phyloP scores from a whole-genome alignment of 2,113 vertebrate species.

The Petrocephalus zakoni region DNA sequence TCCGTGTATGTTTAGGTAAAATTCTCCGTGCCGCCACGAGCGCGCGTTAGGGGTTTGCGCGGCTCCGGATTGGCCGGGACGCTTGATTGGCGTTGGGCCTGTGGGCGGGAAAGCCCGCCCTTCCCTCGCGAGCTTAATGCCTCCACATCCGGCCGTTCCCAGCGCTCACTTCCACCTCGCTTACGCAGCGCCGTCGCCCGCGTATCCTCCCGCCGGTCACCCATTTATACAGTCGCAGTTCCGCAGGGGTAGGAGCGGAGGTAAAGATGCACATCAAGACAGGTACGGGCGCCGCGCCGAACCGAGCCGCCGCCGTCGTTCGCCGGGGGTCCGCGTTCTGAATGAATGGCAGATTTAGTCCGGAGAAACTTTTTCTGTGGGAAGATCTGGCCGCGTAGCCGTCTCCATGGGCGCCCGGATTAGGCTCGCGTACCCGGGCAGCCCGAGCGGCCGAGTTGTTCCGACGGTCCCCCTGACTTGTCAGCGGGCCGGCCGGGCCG shows the following conservation, averaged over 20 bases:
- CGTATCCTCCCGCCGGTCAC: slow-evolving; percentile 35
- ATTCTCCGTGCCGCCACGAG: not conserved
- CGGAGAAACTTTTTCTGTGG: not conserved
- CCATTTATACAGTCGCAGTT: slow-evolving; percentile 37
- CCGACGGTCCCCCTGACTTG: not conserved
- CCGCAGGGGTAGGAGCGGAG: slow-evolving; percentile 14
- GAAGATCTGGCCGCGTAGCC: not conserved
- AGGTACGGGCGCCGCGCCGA: slow-evolving; percentile 39
- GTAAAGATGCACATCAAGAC: slow-evolving; percentile 68
- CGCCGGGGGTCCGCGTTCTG: not conserved
- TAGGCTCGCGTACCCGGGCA: not conserved
- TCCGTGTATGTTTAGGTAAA: not conserved
- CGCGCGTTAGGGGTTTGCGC: not conserved
- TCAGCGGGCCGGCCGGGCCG: not conserved
- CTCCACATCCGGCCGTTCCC: slow-evolving; percentile 32
- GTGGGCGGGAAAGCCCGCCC: not conserved
- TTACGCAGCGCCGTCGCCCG: slow-evolving; percentile 48
- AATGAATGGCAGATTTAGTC: not conserved
- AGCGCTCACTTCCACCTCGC: slow-evolving; percentile 32
- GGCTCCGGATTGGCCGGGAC: not conserved
- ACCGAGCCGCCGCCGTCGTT: not conserved
- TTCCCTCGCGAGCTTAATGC: slow-evolving; percentile 44
- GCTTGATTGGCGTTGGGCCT: not conserved
- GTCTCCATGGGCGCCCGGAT: not conserved
- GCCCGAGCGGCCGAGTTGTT: not conserved